Evolutionary conservation across 2,888 invertebrate species (phyloP).

Genomic region (Synanthedon andrenaeformis): DNA sequence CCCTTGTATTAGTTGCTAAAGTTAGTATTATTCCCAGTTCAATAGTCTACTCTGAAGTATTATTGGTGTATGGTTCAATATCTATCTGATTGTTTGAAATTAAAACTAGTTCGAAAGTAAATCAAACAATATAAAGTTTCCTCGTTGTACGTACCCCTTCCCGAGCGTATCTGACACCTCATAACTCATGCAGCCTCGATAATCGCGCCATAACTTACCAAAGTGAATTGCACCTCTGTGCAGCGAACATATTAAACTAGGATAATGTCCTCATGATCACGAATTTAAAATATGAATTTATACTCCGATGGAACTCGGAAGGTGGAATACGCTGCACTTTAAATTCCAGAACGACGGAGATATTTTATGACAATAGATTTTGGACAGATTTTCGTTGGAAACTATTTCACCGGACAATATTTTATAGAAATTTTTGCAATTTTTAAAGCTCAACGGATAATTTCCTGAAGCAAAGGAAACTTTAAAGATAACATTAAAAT

Average conservation of each 20-base stretch:
- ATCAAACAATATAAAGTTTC: conserved; percentile 22
- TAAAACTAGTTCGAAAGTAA: conserved; percentile 6
- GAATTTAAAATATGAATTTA: conserved; percentile 42
- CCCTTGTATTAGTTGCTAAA: too few species aligned
- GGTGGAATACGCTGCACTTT: conserved; percentile 5
- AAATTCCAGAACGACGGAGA: neutral
- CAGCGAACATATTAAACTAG: conserved; percentile 38
- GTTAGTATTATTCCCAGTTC: too few species aligned
- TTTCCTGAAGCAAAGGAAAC: too few species aligned
- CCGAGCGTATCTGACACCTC: conserved; percentile 15
- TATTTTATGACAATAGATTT: neutral
- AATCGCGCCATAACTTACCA: conserved; percentile 46
- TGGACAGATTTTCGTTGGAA: neutral
- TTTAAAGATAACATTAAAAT: too few species aligned
- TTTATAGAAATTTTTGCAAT: too few species aligned
- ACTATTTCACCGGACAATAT: neutral
- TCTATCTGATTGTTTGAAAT: too few species aligned
- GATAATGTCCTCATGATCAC: conserved; percentile 40
- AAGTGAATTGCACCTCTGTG: conserved; percentile 28
- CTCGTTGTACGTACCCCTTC: conserved; percentile 6
- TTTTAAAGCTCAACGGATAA: too few species aligned
- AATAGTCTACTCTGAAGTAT: too few species aligned
- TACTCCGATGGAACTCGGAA: conserved; percentile 10
- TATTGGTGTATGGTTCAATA: too few species aligned
- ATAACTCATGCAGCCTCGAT: conserved; percentile 34